These are phyloP conservation scores for Labrus mixtus DNA, from an alignment of 2,113 vertebrate genomes.

Conservation along the genomic window DNA sequence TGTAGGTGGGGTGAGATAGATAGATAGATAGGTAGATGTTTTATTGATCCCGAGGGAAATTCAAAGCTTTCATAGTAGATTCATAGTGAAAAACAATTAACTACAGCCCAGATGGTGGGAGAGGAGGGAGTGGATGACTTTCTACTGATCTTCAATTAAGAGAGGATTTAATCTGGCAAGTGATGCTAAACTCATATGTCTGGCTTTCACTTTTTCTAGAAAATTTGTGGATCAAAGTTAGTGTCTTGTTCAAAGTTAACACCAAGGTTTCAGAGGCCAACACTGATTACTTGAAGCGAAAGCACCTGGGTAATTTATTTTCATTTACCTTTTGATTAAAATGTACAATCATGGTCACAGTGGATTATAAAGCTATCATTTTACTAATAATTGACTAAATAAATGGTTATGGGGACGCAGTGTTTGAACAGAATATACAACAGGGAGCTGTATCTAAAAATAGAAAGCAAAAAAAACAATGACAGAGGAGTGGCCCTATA, in stretches of 20 bases:
- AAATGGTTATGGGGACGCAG: not conserved
- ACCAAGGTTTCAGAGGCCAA: not conserved
- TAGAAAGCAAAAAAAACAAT: constrained; percentile 4
- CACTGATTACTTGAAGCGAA: not conserved
- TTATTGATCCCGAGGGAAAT: too few relatives aligned
- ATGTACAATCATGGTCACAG: constrained; percentile 8
- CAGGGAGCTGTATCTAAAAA: constrained; percentile 14
- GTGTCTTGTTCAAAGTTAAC: not conserved
- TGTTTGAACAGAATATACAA: not conserved
- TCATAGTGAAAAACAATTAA: constrained; percentile 20
- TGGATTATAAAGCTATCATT: not conserved
- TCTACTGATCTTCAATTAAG: constrained; percentile 10
- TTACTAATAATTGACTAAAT: not conserved
- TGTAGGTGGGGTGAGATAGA: too few relatives aligned
- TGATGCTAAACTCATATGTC: constrained; percentile 9
- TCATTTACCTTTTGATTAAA: not conserved
- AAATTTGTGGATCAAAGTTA: constrained; percentile 4
- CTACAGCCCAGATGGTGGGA: constrained; percentile 30
- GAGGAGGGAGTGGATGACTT: constrained; percentile 4
- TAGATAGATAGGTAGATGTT: too few relatives aligned
- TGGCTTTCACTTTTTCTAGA: constrained; percentile 5
- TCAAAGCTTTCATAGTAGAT: too few relatives aligned
- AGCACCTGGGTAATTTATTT: not conserved
- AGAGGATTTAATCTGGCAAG: constrained; percentile 16
- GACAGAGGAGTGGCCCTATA: constrained; percentile 6